A percentile compares a stretch with the other conserved stretches of the same genome.
Conservation (phyloP, 2,113 vertebrate genomes). For the Protomyctophum bolini region DNA sequence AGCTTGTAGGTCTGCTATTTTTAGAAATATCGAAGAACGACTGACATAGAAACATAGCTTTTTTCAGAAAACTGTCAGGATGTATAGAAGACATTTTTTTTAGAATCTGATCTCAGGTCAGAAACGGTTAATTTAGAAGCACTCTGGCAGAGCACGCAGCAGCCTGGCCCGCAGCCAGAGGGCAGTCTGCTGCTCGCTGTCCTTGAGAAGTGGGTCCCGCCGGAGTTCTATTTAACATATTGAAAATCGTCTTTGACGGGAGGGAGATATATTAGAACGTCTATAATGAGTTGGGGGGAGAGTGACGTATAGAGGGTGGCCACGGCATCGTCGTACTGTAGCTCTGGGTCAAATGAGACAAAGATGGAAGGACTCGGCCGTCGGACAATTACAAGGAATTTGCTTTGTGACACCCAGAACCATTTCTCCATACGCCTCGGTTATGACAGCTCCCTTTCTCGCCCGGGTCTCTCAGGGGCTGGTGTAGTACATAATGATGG, state of each 20-base stretch:
- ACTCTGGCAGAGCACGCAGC: conserved; percentile 71
- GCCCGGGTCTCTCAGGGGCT: conserved; percentile 64
- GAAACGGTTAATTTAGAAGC: conserved; percentile 82
- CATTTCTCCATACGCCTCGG: conserved; percentile 67
- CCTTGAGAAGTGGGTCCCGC: conserved; percentile 78
- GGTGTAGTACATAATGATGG: conserved; percentile 69
- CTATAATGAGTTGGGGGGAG: conserved; percentile 72
- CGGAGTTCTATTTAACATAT: conserved; percentile 79
- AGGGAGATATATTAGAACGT: conserved; percentile 79
- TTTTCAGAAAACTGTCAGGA: too few species aligned
- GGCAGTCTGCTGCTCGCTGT: conserved; percentile 75
- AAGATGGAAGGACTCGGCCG: conserved; percentile 70
- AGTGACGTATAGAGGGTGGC: conserved; percentile 61
- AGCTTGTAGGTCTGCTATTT: too few species aligned
- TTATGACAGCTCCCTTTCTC: conserved; percentile 74
- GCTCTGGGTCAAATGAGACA: conserved; percentile 77
- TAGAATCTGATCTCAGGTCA: too few species aligned
- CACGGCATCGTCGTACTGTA: conserved; percentile 60
- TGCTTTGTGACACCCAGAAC: conserved; percentile 73
- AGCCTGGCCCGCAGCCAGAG: conserved; percentile 80
- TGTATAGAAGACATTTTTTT: too few species aligned
- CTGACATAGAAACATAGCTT: too few species aligned
- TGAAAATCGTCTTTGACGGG: conserved; percentile 77
- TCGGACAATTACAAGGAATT: conserved; percentile 75
- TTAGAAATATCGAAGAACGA: too few species aligned